A percentile compares a stretch with the other conserved stretches of the same genome.
These are phyloP conservation scores for Halichoerus grypus DNA, from an alignment of 2,113 vertebrate genomes.

Conservation along the genomic window DNA sequence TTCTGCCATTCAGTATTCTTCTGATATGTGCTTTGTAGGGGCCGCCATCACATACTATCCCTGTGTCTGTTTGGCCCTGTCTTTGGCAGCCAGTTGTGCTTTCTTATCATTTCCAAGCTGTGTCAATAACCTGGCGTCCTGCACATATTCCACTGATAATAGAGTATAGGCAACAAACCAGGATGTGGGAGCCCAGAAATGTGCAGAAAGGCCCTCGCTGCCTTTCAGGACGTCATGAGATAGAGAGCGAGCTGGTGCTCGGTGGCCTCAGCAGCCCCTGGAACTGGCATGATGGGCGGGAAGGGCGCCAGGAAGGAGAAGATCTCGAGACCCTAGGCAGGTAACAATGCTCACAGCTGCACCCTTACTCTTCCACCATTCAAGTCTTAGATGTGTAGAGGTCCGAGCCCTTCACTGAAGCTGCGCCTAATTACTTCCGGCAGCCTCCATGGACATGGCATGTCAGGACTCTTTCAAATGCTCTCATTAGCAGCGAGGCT, in stretches of 20 bases:
- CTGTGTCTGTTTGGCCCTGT: rapidly evolving
- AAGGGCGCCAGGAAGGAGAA: neutral
- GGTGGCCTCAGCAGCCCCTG: rapidly evolving
- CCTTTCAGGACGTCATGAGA: rapidly evolving
- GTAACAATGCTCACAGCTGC: neutral
- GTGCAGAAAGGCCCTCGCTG: rapidly evolving
- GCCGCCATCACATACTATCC: too few relatives aligned
- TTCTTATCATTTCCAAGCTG: neutral
- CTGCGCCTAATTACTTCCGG: neutral
- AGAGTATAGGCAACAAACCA: rapidly evolving
- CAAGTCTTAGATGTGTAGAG: neutral
- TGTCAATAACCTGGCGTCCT: rapidly evolving
- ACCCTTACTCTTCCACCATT: neutral
- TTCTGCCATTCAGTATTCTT: neutral
- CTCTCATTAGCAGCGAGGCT: neutral
- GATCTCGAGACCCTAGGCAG: neutral
- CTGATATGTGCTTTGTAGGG: too few relatives aligned
- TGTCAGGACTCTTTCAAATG: neutral
- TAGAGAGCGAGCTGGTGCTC: rapidly evolving
- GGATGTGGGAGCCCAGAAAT: neutral
- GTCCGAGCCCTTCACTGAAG: rapidly evolving
- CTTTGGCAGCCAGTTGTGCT: neutral
- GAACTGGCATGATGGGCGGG: neutral
- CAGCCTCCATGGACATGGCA: neutral
- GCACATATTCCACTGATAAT: rapidly evolving